Base-by-base conservation (phyloP, 2,888 invertebrate genomes). In the Conistra vaccinii region DNA sequence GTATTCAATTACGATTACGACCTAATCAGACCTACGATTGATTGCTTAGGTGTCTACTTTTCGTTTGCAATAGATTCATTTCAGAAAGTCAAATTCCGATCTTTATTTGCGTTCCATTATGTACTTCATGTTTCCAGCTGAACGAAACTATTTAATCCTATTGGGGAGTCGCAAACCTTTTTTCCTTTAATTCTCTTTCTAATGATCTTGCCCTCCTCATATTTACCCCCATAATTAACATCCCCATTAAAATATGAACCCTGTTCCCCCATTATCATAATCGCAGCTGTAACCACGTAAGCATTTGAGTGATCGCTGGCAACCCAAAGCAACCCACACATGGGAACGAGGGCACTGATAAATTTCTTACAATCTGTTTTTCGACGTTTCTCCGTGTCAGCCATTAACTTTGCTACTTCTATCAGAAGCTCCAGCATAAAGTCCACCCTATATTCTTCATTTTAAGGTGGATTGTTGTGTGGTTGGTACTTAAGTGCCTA, bases 321-420 rank as follows among this genome's bases (percentile, higher is more conserved):
- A 42, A 45, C 69, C 68, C 63, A 35, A 48, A 26, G 35, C 60
- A 20, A 55, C 73, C 60, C 69, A 32, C 74, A 53, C 76, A 80
- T 63, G 39, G 55, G 66, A 68, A 78, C 63, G 55, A 66, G 58
- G 78, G 57, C 87, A 57, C 79, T 87, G 86, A 86, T 87, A 87
- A 86, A 86, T 86, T 74, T 63, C 69, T 70, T 63, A 75, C 87
- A 81, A 85, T 86, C 83, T 87, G 83, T 86, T 79, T 86, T 80
- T 83, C 76, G 80, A 72, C 85, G 66, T 80, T 85, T 76, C 85
- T 85, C 65, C 78, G 68, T 73, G 85, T 83, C 78, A 80, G 76
- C 69, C 78, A 87, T 85, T 85, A 87, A 74, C 77, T 78, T 87
- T 60, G 62, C 67, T 63, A 71, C 67, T 75, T 75, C 67, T 65